phyloP scores from a whole-genome alignment of 2,113 vertebrate species.

The Rhabdornis inornatus region DNA sequence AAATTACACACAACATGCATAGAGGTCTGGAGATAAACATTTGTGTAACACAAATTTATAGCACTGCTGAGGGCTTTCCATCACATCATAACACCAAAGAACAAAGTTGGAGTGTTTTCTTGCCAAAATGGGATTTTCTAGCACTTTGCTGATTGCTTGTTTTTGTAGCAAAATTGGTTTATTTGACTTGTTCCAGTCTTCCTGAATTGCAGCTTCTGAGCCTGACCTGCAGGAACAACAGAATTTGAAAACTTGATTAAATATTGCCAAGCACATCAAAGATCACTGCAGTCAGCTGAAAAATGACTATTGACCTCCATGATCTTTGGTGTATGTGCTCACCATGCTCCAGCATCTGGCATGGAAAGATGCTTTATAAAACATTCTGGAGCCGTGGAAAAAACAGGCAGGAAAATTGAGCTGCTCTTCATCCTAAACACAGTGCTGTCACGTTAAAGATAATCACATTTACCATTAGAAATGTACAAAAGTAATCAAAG shows the following conservation, averaged over 20 bases:
- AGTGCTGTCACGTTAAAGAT: not conserved
- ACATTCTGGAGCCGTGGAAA: not conserved
- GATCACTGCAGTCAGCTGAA: not conserved
- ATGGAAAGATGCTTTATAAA: not conserved
- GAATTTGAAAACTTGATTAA: not conserved
- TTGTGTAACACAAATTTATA: not conserved
- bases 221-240: not conserved
- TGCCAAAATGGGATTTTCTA: slow-evolving; percentile 18
- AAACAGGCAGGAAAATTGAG: not conserved
- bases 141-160: not conserved
- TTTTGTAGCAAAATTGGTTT: not conserved
- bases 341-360: not conserved
- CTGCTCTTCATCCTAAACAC: not conserved
- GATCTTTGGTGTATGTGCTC: not conserved
- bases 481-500: not conserved
- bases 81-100: not conserved
- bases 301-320: not conserved
- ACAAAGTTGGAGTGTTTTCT: slow-evolving; percentile 22
- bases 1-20: not conserved
- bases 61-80: not conserved
- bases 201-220: not conserved
- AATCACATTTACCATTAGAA: not conserved
- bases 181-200: not conserved
- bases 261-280: not conserved
- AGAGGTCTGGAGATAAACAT: not conserved